Percentiles rank a stretch among this genome's conserved stretches.
Conservation (phyloP, 2,797 vertebrate species). For the Sternotherus odoratus region DNA sequence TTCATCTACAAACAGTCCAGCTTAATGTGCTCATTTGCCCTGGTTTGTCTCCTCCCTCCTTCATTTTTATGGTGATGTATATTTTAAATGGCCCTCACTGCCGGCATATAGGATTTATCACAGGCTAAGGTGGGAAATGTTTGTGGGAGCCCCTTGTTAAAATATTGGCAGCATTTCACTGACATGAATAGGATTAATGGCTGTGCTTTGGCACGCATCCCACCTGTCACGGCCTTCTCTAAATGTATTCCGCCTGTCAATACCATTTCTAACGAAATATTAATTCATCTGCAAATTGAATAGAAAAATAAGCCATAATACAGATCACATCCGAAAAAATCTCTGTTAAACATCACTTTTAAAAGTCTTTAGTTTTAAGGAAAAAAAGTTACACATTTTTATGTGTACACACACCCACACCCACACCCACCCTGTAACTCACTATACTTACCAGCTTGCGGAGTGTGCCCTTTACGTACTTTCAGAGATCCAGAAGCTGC, state of each 20-base stretch:
- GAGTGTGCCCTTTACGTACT: slow-evolving; percentile 53
- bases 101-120: background rate
- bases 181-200: slow-evolving; percentile 47
- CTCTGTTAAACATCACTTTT: background rate
- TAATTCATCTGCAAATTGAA: background rate
- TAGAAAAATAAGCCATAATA: slow-evolving; percentile 1
- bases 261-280: slow-evolving; percentile 52
- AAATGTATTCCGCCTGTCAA: slow-evolving; percentile 69
- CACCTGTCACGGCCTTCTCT: slow-evolving; percentile 64
- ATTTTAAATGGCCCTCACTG: background rate
- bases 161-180: slow-evolving; percentile 45
- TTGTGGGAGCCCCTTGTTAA: slow-evolving; percentile 40
- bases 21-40: background rate
- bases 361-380: background rate
- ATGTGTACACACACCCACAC: background rate
- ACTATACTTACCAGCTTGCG: slow-evolving; percentile 58
- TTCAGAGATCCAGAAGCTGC: slow-evolving; percentile 66
- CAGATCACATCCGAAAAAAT: slow-evolving; percentile 11
- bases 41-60: background rate
- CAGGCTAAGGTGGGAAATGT: background rate
- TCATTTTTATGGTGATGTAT: background rate
- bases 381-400: slow-evolving; percentile 14
- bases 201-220: slow-evolving; percentile 63
- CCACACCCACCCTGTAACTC: background rate
- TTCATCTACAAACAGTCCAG: background rate